A percentile compares a stretch with the other conserved stretches of the same genome.
Evolutionary conservation across 1,140 invertebrate species (phyloP).

Genomic region (Thereuonema tuberculata): DNA sequence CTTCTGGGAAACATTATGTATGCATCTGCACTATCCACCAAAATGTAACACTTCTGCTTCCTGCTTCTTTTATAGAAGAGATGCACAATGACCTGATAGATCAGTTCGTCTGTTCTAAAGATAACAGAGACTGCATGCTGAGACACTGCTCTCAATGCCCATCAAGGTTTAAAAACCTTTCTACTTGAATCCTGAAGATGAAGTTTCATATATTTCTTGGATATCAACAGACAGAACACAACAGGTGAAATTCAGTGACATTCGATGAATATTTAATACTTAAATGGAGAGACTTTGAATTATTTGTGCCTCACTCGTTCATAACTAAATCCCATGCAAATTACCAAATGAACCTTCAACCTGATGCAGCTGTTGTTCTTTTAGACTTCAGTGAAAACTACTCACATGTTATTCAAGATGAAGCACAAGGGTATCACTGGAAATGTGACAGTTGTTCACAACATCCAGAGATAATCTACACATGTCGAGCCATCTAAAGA

Average conservation of each 20-base stretch:
- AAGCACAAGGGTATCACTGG: conserved; percentile 24
- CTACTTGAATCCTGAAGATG: conserved; percentile 14
- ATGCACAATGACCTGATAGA: background rate
- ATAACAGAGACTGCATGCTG: background rate
- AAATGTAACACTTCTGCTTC: conserved; percentile 21
- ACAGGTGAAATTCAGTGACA: conserved; percentile 13
- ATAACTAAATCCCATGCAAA: background rate
- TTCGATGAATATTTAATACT: conserved; percentile 17
- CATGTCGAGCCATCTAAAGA: background rate
- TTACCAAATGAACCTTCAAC: conserved; percentile 8
- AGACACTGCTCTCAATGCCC: background rate
- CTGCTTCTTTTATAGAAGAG: conserved; percentile 10
- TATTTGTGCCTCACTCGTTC: background rate
- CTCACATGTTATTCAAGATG: conserved; percentile 24
- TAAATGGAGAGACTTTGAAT: conserved; percentile 1
- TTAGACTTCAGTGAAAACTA: conserved; percentile 28
- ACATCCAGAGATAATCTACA: conserved; percentile 21
- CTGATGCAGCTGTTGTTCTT: conserved; percentile 14
- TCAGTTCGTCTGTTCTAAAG: background rate
- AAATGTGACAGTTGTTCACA: conserved; percentile 24
- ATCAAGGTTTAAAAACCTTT: background rate
- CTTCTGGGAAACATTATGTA: conserved; percentile 16
- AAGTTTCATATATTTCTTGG: conserved; percentile 21
- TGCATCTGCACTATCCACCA: conserved; percentile 18
- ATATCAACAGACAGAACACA: conserved; percentile 18